A percentile compares a stretch with the other conserved stretches of the same genome.
phyloP scores from a whole-genome alignment of 2,888 invertebrate species.

The Dryocosmus kuriphilus region DNA sequence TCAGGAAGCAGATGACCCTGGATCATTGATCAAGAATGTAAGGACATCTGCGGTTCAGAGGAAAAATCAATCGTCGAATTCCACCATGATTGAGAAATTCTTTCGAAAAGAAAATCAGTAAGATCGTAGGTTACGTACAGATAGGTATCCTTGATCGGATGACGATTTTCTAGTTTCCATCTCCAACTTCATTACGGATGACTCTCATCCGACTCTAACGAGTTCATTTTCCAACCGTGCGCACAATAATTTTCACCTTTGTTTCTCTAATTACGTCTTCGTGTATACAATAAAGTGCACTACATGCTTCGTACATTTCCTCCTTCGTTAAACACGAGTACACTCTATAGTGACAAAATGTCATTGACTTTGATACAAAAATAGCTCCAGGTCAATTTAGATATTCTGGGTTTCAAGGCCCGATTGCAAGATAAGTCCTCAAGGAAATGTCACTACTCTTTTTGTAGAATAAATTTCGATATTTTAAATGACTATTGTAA shows the following conservation, averaged over 20 bases:
- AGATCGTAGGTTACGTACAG: slow-evolving; percentile 42
- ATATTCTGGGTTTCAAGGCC: not conserved
- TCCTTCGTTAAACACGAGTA: slow-evolving; percentile 27
- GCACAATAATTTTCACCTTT: slow-evolving; percentile 35
- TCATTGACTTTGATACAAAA: slow-evolving; percentile 27
- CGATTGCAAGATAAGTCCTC: not conserved
- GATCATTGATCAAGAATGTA: slow-evolving; percentile 70
- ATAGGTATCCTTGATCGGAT: slow-evolving; percentile 52
- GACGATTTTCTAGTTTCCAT: slow-evolving; percentile 44
- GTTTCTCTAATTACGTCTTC: slow-evolving; percentile 56
- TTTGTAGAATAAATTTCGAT: not conserved
- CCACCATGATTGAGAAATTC: slow-evolving; percentile 61
- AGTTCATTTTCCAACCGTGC: slow-evolving; percentile 52
- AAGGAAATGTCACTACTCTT: not conserved
- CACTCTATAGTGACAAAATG: not conserved
- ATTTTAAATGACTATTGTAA: not conserved
- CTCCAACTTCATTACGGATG: slow-evolving; percentile 46
- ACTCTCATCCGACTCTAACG: slow-evolving; percentile 51
- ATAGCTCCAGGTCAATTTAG: not conserved
- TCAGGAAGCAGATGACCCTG: slow-evolving; percentile 53
- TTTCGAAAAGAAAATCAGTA: slow-evolving; percentile 20
- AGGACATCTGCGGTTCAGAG: slow-evolving; percentile 62
- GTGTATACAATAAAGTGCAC: slow-evolving; percentile 49
- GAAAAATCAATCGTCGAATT: slow-evolving; percentile 63
- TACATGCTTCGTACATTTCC: slow-evolving; percentile 45